Conservation (phyloP, 2,113 vertebrate genomes). For the Platichthys flesus region DNA sequence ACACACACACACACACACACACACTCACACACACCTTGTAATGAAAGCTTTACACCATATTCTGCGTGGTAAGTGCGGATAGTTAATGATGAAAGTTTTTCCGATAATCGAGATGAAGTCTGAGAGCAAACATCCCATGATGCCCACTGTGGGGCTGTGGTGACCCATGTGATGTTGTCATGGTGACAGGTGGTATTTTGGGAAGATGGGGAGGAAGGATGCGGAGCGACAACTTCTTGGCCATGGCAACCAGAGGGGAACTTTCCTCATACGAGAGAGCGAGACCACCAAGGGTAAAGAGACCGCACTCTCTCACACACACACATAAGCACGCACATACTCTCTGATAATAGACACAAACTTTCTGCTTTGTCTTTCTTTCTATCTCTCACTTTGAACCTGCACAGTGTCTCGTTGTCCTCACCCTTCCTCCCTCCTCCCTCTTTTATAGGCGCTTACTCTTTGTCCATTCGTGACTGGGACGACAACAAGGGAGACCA, state of each 20-base stretch:
- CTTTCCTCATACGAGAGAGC: constrained; percentile 94
- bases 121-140: constrained; percentile 37
- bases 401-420: not conserved
- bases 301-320: constrained; percentile 2
- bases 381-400: not conserved
- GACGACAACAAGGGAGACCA: constrained; percentile 93
- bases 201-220: constrained; percentile 94
- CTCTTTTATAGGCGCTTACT: constrained; percentile 88
- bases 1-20: constrained; percentile 7
- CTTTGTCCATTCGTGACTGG: constrained; percentile 96
- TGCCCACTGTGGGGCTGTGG: constrained; percentile 22
- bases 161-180: constrained; percentile 57
- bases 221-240: constrained; percentile 91
- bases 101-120: constrained; percentile 32
- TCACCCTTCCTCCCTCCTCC: not conserved
- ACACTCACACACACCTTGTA: not conserved
- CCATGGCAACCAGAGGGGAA: constrained; percentile 86
- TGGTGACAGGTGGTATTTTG: constrained; percentile 93
- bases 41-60: not conserved
- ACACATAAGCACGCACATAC: no score
- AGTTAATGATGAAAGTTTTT: not conserved
- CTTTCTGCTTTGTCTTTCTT: not conserved
- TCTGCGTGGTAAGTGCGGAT: no score
- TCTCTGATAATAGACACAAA: no score
- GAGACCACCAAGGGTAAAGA: constrained; percentile 92